Conservation (phyloP, 2,797 vertebrate genomes). For the Crax fasciolata region DNA sequence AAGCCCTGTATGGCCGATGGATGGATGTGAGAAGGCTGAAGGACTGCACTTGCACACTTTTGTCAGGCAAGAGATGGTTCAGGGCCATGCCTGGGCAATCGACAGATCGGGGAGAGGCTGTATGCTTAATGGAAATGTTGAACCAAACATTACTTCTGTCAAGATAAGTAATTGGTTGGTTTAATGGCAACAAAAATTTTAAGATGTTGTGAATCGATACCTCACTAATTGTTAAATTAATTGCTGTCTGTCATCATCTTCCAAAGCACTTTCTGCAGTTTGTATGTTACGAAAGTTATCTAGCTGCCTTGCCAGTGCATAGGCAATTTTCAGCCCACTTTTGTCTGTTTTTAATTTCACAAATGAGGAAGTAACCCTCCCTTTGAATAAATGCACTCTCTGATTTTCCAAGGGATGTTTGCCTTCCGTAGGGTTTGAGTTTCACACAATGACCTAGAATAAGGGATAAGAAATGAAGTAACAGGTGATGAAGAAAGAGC, state of each 20-base stretch:
- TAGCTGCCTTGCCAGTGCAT: constrained; percentile 9
- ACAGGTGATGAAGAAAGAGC: neutral
- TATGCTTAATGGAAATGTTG: constrained; percentile 38
- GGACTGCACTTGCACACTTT: neutral
- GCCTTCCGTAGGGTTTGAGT: neutral
- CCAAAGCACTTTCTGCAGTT: constrained; percentile 66
- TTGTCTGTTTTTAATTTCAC: neutral
- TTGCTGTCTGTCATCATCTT: constrained; percentile 71
- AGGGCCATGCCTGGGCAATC: neutral
- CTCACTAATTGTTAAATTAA: constrained; percentile 79
- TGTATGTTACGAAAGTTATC: constrained; percentile 39
- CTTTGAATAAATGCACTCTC: constrained; percentile 6
- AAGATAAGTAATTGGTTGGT: constrained; percentile 62
- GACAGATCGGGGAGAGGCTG: constrained; percentile 1
- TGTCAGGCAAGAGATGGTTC: neutral
- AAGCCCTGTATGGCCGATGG: neutral
- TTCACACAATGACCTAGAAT: neutral
- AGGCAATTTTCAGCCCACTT: neutral
- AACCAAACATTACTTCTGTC: constrained; percentile 58
- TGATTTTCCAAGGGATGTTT: neutral
- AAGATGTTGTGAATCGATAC: constrained; percentile 68
- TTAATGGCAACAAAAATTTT: constrained; percentile 70
- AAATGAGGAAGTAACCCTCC: neutral
- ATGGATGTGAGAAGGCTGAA: neutral
- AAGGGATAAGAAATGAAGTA: neutral